Conservation (phyloP, 2,113 vertebrate species). For the Ciconia maguari region DNA sequence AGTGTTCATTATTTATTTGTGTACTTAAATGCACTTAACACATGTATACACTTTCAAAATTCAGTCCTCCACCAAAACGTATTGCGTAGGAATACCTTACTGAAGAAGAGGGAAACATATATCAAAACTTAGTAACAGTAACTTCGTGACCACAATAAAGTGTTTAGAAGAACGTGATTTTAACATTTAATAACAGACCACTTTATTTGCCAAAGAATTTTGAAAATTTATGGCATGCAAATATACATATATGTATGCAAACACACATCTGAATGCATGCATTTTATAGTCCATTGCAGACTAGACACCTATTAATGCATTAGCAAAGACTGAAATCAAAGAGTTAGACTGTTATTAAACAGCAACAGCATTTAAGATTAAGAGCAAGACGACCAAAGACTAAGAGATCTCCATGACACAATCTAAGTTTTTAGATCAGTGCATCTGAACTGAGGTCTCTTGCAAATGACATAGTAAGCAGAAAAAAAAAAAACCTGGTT, state of each 20-base stretch:
- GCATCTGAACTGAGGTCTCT: background rate
- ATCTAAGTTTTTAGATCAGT: background rate
- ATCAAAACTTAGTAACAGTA: background rate
- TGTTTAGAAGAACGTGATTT: background rate
- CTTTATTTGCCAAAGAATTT: background rate
- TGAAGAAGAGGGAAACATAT: background rate
- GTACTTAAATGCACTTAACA: background rate
- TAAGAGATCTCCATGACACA: background rate
- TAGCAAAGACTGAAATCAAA: background rate
- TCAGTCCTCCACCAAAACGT: background rate
- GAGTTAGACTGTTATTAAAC: background rate
- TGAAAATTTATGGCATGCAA: background rate
- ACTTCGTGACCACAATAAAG: background rate
- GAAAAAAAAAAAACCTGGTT: background rate
- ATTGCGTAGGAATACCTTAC: rapidly evolving
- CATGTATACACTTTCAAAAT: background rate
- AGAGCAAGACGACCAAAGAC: background rate
- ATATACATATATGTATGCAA: background rate
- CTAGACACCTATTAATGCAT: background rate
- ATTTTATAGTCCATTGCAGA: background rate
- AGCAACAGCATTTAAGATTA: background rate
- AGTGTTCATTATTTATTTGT: background rate
- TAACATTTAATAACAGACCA: background rate
- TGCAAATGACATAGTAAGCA: background rate
- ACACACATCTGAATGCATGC: background rate